Base-by-base conservation (phyloP, 1,140 invertebrate species). In the Achatina immaculata region DNA sequence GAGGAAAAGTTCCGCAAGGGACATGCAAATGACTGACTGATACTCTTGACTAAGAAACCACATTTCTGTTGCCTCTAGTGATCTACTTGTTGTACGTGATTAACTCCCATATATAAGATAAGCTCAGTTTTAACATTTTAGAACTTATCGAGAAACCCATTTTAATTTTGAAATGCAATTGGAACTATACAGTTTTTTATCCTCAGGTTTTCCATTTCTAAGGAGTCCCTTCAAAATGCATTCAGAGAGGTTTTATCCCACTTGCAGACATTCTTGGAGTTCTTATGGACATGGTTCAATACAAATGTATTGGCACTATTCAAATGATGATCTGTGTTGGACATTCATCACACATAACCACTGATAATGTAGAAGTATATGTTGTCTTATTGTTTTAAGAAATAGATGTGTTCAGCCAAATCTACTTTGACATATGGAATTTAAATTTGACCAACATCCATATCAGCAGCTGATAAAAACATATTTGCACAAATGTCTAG, bases 191-290 rank as follows among this genome's bases (percentile, higher is more conserved):
- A 36, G 2, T 45, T 16, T 73, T 73, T 28, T 45, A 21, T 73
- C 43, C 45, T 14, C 75, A 78, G 75, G 34, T 55, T 14, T 31
- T 78, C 66, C 4, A 24, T 79, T 24, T 69, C 65, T n/a, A 68
- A 68, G 51, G 77, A 79, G 0, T 68, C 77, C 14, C 40, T 79
- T 4, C 3, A 79, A 34, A 43, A 7, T 7, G 34, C 77, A 9
- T 36, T 43, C 24, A 7, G 19, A 14, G 69, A 65, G 77, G 51
- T 36, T 34, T 3, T 79, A 21, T 40, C 31, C 31, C 55, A 77
- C n/a, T 36, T 43, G n/a, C 75, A 77, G 31, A 65, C 38, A n/a
- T 66, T 40, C 58, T 62, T 28, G 73, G n/a, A 51, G 31, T 24
- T 38, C 4, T 19, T 75, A 1, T 55, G 45, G 45, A 16, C 73